A percentile compares a stretch with the other conserved stretches of the same genome.
These are phyloP conservation scores for Thrips palmi DNA, from an alignment of 1,140 invertebrate genomes.

Conservation along the genomic window DNA sequence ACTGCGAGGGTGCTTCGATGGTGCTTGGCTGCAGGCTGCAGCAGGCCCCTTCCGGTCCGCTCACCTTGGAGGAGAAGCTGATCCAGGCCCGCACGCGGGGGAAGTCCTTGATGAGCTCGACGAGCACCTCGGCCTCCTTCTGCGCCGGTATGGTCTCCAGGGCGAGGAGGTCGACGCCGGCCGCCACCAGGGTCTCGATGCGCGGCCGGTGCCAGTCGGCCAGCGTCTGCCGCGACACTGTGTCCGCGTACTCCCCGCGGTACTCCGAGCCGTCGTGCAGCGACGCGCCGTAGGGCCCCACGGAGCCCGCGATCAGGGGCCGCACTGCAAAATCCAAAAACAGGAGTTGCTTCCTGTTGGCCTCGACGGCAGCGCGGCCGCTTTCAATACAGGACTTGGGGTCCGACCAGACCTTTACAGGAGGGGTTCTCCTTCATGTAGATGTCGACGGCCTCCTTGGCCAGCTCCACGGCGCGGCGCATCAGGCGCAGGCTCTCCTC, in stretches of 20 bases:
- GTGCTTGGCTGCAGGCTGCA: too few relatives aligned
- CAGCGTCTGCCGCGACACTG: slow-evolving; percentile 41
- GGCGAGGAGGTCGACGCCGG: slow-evolving; percentile 63
- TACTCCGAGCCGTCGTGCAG: slow-evolving; percentile 82
- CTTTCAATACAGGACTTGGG: too few relatives aligned
- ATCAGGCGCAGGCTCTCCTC: slow-evolving; percentile 47
- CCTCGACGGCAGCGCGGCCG: too few relatives aligned
- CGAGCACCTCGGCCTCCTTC: slow-evolving; percentile 60
- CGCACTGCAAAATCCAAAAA: slow-evolving; percentile 2
- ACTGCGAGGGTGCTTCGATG: neutral
- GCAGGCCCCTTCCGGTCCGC: slow-evolving; percentile 12
- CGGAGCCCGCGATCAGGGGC: slow-evolving; percentile 56
- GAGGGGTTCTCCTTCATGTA: slow-evolving; percentile 1
- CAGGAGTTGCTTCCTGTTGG: too few relatives aligned
- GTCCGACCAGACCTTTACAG: slow-evolving; percentile 7
- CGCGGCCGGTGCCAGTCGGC: slow-evolving; percentile 63
- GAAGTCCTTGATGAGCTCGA: slow-evolving; percentile 54
- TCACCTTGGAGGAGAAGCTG: slow-evolving; percentile 63
- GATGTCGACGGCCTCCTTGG: slow-evolving; percentile 33
- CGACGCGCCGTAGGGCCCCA: slow-evolving; percentile 79
- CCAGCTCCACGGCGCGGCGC: slow-evolving; percentile 43
- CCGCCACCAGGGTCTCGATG: slow-evolving; percentile 51
- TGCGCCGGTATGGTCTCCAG: slow-evolving; percentile 77
- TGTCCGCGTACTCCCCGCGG: slow-evolving; percentile 58
- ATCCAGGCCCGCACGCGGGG: slow-evolving; percentile 58